Conservation (phyloP, 2,113 vertebrate species). For the Colistium nudipinnis region DNA sequence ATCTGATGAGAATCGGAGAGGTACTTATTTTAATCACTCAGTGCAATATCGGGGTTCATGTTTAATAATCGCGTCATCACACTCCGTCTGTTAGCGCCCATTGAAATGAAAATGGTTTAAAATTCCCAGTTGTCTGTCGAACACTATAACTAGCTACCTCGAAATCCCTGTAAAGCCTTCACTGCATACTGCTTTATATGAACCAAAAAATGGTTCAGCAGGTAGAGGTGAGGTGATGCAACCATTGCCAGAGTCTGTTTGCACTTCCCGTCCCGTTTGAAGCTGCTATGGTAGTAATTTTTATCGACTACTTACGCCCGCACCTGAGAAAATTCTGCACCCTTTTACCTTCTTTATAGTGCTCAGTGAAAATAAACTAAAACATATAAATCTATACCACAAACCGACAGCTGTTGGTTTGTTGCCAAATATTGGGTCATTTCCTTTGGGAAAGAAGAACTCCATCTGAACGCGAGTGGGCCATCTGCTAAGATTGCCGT, state of each 20-base stretch:
- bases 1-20: slow-evolving; percentile 52
- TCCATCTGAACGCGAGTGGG: slow-evolving; percentile 23
- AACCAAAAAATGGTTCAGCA: slow-evolving; percentile 13
- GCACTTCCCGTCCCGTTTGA: slow-evolving; percentile 7
- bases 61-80: slow-evolving; percentile 55
- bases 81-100: slow-evolving; percentile 56
- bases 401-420: slow-evolving; percentile 22
- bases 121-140: neutral
- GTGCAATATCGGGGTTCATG: slow-evolving; percentile 44
- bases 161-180: slow-evolving; percentile 24
- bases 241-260: slow-evolving; percentile 26
- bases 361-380: slow-evolving; percentile 25
- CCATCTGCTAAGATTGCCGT: slow-evolving; percentile 59
- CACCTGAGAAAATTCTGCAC: slow-evolving; percentile 9
- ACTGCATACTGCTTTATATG: slow-evolving; percentile 11
- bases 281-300: slow-evolving; percentile 1
- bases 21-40: slow-evolving; percentile 44
- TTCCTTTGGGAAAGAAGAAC: slow-evolving; percentile 39
- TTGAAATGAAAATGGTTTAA: slow-evolving; percentile 36
- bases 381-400: slow-evolving; percentile 17
- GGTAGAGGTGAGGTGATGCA: slow-evolving; percentile 36
- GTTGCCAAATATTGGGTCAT: slow-evolving; percentile 60
- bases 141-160: neutral
- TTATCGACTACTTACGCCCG: slow-evolving; percentile 11
- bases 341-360: slow-evolving; percentile 16